Evolutionary conservation across 2,113 vertebrate species (phyloP).

Genomic region (Desmodus rotundus): DNA sequence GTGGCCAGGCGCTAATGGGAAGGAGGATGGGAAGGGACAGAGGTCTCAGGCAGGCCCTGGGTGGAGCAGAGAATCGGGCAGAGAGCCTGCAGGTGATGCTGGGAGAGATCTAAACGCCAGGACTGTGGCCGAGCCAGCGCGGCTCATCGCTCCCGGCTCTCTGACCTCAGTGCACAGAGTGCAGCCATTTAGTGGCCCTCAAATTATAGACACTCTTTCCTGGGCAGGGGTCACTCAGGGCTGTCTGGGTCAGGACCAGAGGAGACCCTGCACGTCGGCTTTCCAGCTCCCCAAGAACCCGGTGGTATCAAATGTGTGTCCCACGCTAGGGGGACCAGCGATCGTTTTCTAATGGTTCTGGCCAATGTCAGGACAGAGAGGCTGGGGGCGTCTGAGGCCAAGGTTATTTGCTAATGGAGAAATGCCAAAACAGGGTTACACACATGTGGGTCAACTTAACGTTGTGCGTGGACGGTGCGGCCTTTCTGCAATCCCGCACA

Average conservation of each 20-base stretch:
- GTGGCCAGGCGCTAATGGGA: not conserved
- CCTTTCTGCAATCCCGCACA: fast-evolving
- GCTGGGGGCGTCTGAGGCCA: not conserved
- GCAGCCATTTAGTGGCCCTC: not conserved
- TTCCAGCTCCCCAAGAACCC: not conserved
- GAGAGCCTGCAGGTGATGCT: not conserved
- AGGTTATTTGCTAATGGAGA: not conserved
- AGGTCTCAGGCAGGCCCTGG: not conserved
- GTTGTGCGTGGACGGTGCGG: not conserved
- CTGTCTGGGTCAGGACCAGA: not conserved
- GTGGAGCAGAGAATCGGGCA: not conserved
- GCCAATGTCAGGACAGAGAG: not conserved
- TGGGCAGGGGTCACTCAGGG: not conserved
- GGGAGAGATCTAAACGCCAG: not conserved
- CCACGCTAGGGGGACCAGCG: not conserved
- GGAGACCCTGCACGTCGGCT: not conserved
- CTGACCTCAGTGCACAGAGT: not conserved
- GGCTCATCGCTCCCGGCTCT: not conserved
- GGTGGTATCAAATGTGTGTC: not conserved
- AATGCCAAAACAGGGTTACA: not conserved
- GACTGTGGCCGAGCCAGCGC: not conserved
- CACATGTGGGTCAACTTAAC: not conserved
- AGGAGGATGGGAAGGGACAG: not conserved
- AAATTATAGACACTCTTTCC: not conserved
- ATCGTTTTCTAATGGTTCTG: not conserved